phyloP scores from a whole-genome alignment of 2,113 vertebrate genomes.

The Pterophyllum scalare region DNA sequence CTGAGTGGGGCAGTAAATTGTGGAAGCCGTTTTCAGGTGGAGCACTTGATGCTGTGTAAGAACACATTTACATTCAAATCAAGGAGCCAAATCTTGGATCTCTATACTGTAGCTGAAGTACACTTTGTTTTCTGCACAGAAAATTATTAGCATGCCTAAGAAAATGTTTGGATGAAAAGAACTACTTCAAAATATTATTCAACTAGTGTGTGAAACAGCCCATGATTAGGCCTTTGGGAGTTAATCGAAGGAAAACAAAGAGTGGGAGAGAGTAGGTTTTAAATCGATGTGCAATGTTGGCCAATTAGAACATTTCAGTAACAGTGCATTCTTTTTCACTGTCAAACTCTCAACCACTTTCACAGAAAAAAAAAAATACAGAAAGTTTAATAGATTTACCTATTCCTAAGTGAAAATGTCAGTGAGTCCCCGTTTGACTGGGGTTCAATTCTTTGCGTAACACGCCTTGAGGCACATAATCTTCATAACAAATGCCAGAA shows the following conservation, averaged over 20 bases:
- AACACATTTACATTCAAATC: slow-evolving; percentile 15
- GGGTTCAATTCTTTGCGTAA: slow-evolving; percentile 16
- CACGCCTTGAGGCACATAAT: slow-evolving; percentile 41
- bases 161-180: slow-evolving; percentile 4
- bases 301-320: slow-evolving; percentile 12
- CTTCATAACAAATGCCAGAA: slow-evolving; percentile 47
- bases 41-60: slow-evolving; percentile 6
- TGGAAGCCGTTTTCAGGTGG: background rate
- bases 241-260: slow-evolving; percentile 27
- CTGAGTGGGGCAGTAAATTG: background rate
- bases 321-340: background rate
- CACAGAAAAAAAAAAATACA: background rate
- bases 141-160: slow-evolving; percentile 6
- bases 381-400: background rate
- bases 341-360: background rate
- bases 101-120: background rate
- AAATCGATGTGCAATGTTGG: slow-evolving; percentile 6
- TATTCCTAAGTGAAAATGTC: background rate
- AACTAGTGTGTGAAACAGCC: slow-evolving; percentile 19
- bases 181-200: slow-evolving; percentile 13
- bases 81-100: slow-evolving; percentile 5
- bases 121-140: background rate
- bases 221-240: slow-evolving; percentile 27
- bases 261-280: background rate
- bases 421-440: slow-evolving; percentile 40